These are phyloP conservation scores for Polypterus senegalus DNA, from an alignment of 2,113 vertebrate species.

Conservation along the genomic window DNA sequence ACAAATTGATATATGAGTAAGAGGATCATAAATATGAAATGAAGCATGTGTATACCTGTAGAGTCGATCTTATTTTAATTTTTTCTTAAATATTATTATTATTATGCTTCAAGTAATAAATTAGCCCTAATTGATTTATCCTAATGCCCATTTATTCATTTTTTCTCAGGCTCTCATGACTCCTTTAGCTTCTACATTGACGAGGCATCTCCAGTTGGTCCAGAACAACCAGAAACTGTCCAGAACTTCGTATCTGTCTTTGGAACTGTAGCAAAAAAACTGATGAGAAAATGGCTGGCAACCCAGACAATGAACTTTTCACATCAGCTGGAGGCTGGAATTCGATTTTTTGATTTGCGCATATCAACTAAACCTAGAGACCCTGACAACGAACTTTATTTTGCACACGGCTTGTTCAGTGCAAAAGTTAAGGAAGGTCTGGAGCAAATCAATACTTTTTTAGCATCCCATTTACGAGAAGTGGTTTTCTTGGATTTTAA, in stretches of 20 bases:
- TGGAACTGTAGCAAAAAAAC: slow-evolving; percentile 90
- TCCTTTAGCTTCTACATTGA: slow-evolving; percentile 98
- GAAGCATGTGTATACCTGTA: too few relatives aligned
- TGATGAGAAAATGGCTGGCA: slow-evolving; percentile 94
- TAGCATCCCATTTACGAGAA: slow-evolving; percentile 73
- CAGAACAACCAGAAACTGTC: slow-evolving; percentile 89
- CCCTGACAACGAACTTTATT: slow-evolving; percentile 90
- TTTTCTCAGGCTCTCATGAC: slow-evolving; percentile 79
- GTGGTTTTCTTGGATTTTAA: slow-evolving; percentile 95
- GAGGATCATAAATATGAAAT: too few relatives aligned
- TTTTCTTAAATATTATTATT: too few relatives aligned
- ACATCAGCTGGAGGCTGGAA: slow-evolving; percentile 78
- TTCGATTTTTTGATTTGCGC: slow-evolving; percentile 91
- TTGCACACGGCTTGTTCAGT: slow-evolving; percentile 94
- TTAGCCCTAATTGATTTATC: background rate
- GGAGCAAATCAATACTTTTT: slow-evolving; percentile 83
- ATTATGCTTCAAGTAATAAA: too few relatives aligned
- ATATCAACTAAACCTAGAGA: slow-evolving; percentile 96
- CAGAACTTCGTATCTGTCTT: slow-evolving; percentile 97
- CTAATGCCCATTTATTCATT: background rate
- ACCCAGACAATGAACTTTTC: slow-evolving; percentile 96
- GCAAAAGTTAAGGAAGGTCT: slow-evolving; percentile 91
- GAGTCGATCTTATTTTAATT: too few relatives aligned
- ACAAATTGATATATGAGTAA: too few relatives aligned
- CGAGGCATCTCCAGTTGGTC: slow-evolving; percentile 89